Base-by-base conservation (phyloP, 2,888 invertebrate species). In the Serripes groenlandicus region DNA sequence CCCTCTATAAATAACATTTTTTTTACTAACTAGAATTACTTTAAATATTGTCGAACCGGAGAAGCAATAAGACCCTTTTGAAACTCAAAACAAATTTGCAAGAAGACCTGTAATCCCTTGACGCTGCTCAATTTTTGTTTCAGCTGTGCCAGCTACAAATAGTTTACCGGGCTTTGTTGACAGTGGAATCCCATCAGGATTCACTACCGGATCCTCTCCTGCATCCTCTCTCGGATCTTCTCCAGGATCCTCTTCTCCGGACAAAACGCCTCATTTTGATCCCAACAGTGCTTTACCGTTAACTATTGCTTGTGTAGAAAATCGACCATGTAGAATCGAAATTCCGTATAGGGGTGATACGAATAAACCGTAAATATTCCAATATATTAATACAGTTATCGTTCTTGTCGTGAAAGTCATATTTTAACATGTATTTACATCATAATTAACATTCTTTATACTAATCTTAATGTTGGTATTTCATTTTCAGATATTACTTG, bases 261-360 rank as follows among this genome's bases (percentile, higher is more conserved):
- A 62, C 2, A n/a, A 30, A n/a, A 70, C 70, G 34, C 70, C 70
- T 1, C 54, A 3, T n/a, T 70, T 70, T 52, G 54, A 54, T n/a
- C 30, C 18, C 2, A 42, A 32, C 1, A 54, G 15, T n/a, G 21
- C 21, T 32, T 18, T 70, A n/a, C 70, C 70, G 2, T 32, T 32
- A 2, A 30, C 52, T 9, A 32, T 70, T 21, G n/a, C 23, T 3
- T 70, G 70, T 32, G 32, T 32, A 30, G 32, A 30, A 30, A 34
- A 34, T n/a, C 52, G 32, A 7, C 70, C 70, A 0, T 70, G 70
- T 70, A 23, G 26, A 9, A 30, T 70, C 5, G 30, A 26, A 21
- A 70, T 70, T n/a, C 52, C 70, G 11, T 70, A 70, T n/a, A 70
- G 18, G 9, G 70, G 70, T 26, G 34, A 70, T n/a, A n/a, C 18